Conservation (phyloP, 2,888 invertebrate genomes). For the Diloba caeruleocephala region DNA sequence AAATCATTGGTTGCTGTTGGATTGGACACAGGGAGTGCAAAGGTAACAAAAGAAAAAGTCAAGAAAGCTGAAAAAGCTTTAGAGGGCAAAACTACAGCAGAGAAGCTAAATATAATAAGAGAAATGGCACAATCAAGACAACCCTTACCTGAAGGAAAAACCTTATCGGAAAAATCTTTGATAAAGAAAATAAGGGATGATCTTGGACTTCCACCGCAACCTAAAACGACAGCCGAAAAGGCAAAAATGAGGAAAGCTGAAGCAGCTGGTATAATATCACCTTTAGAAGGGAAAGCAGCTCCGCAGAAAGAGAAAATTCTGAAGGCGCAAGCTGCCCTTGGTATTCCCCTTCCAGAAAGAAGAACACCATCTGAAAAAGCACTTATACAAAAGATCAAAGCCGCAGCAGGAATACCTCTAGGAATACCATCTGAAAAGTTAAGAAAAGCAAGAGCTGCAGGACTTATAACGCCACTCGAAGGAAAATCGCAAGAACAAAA, state of each 20-base stretch:
- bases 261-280: conserved; percentile 20
- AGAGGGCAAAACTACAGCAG: conserved; percentile 19
- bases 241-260: conserved; percentile 23
- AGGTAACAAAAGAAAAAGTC: conserved; percentile 17
- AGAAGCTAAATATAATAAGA: conserved; percentile 28
- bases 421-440: conserved; percentile 14
- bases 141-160: conserved; percentile 27
- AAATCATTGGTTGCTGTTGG: conserved; percentile 25
- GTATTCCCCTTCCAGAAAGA: conserved; percentile 40
- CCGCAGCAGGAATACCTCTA: background rate
- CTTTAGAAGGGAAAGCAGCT: conserved; percentile 44
- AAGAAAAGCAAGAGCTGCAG: background rate
- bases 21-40: conserved; percentile 12
- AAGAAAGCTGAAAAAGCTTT: conserved; percentile 19
- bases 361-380: conserved; percentile 56
- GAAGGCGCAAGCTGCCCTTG: conserved; percentile 42
- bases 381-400: conserved; percentile 23
- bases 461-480: conserved; percentile 6
- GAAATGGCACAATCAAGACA: conserved; percentile 18
- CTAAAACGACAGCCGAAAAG: conserved; percentile 20
- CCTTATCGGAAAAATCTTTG: conserved; percentile 28
- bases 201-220: conserved; percentile 32
- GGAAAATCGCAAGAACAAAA: conserved; percentile 15
- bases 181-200: conserved; percentile 19
- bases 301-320: conserved; percentile 52